phyloP scores from a whole-genome alignment of 2,113 vertebrate species.

The Lepus americanus region DNA sequence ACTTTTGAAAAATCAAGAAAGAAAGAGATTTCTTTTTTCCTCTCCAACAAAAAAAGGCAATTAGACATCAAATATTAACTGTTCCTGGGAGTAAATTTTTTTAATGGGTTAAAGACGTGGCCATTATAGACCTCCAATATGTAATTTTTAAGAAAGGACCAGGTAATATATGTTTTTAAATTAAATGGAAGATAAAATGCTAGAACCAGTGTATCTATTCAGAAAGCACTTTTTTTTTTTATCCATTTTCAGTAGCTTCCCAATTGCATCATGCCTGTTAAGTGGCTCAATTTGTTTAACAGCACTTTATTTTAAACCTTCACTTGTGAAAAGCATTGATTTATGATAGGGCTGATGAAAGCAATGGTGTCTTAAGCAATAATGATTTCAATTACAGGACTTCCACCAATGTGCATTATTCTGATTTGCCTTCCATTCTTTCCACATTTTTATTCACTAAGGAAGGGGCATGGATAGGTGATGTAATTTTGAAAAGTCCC shows the following conservation, averaged over 20 bases:
- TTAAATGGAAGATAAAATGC: conserved; percentile 80
- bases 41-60: conserved; percentile 74
- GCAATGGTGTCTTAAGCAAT: conserved; percentile 75
- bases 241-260: conserved; percentile 75
- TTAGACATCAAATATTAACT: conserved; percentile 81
- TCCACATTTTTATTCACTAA: conserved; percentile 74
- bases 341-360: conserved; percentile 81
- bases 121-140: conserved; percentile 76
- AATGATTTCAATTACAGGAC: conserved; percentile 73
- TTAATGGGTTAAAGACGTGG: conserved; percentile 77
- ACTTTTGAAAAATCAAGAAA: conserved; percentile 76
- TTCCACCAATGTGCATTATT: conserved; percentile 69
- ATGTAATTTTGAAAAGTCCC: conserved; percentile 80
- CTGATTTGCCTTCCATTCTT: conserved; percentile 75
- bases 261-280: conserved; percentile 80
- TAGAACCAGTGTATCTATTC: conserved; percentile 61
- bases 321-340: conserved; percentile 73
- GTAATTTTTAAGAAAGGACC: conserved; percentile 80
- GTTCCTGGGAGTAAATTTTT: conserved; percentile 77
- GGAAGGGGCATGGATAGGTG: conserved; percentile 65
- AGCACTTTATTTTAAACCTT: conserved; percentile 80
- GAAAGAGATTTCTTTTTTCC: conserved; percentile 61
- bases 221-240: conserved; percentile 80
- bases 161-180: conserved; percentile 75
- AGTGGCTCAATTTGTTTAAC: conserved; percentile 73